phyloP scores from a whole-genome alignment of 1,140 invertebrate genomes.

The Danaus melanippus region DNA sequence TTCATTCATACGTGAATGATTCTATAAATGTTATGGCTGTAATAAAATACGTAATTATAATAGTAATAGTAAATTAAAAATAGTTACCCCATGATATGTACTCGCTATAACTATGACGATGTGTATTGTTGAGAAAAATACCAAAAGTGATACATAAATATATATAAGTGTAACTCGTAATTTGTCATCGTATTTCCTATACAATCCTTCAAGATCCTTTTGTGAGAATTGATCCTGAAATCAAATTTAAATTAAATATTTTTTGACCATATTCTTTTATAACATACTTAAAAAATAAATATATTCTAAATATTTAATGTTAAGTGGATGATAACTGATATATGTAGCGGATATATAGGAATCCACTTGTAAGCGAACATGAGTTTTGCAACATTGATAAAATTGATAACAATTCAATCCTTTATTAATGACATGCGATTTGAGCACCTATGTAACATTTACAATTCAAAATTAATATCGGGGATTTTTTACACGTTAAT shows the following conservation, averaged over 20 bases:
- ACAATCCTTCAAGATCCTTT: slow-evolving; percentile 81
- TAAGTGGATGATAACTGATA: slow-evolving; percentile 3
- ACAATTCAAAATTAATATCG: too few species aligned
- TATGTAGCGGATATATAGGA: background rate
- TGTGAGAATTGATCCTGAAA: slow-evolving; percentile 82
- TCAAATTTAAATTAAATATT: background rate
- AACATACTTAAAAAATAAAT: background rate
- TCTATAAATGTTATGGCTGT: background rate
- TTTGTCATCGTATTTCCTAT: slow-evolving; percentile 81
- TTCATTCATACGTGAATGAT: too few species aligned
- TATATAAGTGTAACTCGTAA: slow-evolving; percentile 84
- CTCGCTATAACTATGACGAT: slow-evolving; percentile 72
- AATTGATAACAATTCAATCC: too few species aligned
- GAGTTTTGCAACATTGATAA: too few species aligned
- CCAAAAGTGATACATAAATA: slow-evolving; percentile 80
- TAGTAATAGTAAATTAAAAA: slow-evolving; percentile 5
- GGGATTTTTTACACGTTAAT: too few species aligned
- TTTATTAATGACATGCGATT: background rate
- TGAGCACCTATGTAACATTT: slow-evolving; percentile 1
- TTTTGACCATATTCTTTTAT: background rate
- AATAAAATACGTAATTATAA: background rate
- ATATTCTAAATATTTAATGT: slow-evolving; percentile 3
- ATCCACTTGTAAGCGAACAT: too few species aligned
- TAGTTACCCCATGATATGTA: slow-evolving; percentile 66
- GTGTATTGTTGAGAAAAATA: slow-evolving; percentile 76